Evolutionary conservation across 2,113 vertebrate genomes (phyloP).

Genomic region (Taurulus bubalis): DNA sequence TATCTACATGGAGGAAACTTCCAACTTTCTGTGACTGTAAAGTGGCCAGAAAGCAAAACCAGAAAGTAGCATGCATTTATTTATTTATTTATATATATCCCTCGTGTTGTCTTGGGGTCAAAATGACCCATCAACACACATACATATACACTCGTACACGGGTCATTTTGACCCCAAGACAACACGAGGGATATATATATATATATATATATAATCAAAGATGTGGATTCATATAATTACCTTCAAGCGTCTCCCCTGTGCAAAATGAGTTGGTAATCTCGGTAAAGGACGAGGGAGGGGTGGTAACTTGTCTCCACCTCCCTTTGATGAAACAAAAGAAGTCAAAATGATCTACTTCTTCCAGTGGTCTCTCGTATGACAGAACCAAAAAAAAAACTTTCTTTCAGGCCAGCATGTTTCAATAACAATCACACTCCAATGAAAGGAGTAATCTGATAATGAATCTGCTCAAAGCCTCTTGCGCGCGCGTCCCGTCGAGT

Average conservation of each 20-base stretch:
- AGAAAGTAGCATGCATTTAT: not conserved
- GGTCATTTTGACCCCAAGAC: too few relatives aligned
- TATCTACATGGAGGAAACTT: not conserved
- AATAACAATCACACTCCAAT: not conserved
- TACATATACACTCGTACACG: too few relatives aligned
- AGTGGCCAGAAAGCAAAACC: conserved; percentile 15
- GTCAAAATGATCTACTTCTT: conserved; percentile 37
- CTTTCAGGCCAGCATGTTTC: conserved; percentile 18
- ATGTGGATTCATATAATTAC: conserved; percentile 60
- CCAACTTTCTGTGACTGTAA: too few relatives aligned
- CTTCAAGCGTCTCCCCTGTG: conserved; percentile 73
- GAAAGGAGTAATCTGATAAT: conserved; percentile 47
- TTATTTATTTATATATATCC: not conserved
- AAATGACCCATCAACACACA: too few relatives aligned
- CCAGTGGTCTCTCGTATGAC: conserved; percentile 6
- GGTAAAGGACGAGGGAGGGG: conserved; percentile 55
- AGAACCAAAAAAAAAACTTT: conserved; percentile 2
- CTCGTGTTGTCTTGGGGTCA: too few relatives aligned
- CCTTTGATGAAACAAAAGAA: conserved; percentile 61
- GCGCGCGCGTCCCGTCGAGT: conserved; percentile 79
- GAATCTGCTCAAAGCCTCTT: conserved; percentile 79
- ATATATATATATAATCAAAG: not conserved
- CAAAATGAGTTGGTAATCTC: conserved; percentile 50
- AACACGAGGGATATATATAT: too few relatives aligned
- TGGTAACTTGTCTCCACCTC: conserved; percentile 68